Conservation (phyloP, 1,140 invertebrate genomes). For the Drosophila auraria region DNA sequence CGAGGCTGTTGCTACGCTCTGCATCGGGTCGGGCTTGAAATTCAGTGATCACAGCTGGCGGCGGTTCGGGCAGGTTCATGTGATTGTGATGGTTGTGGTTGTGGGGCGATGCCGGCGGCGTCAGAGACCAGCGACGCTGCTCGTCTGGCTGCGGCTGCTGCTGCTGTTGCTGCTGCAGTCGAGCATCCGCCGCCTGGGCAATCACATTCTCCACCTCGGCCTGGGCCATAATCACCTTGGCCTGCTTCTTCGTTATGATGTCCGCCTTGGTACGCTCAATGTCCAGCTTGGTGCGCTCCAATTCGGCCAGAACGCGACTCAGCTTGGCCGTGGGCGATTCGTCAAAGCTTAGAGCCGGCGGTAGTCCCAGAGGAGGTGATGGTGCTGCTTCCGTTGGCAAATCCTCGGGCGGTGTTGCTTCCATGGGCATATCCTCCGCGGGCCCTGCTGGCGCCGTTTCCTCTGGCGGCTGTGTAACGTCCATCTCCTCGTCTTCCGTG, state of each 20-base stretch:
- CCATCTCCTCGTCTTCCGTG: slow-evolving; percentile 66
- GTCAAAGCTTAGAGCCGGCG: slow-evolving; percentile 11
- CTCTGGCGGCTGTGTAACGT: slow-evolving; percentile 17
- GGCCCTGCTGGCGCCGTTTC: slow-evolving; percentile 8
- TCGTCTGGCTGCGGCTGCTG: slow-evolving; percentile 24
- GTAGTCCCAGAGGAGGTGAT: background rate
- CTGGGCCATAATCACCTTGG: slow-evolving; percentile 13
- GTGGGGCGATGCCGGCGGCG: slow-evolving; percentile 74
- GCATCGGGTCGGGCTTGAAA: slow-evolving; percentile 24
- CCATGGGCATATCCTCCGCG: background rate
- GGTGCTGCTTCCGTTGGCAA: background rate
- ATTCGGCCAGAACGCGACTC: slow-evolving; percentile 62
- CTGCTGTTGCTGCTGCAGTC: slow-evolving; percentile 3
- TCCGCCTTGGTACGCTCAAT: slow-evolving; percentile 72
- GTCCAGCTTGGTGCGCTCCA: slow-evolving; percentile 76
- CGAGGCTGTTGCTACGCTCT: slow-evolving; percentile 61
- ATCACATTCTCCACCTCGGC: slow-evolving; percentile 13
- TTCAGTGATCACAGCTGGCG: slow-evolving; percentile 23
- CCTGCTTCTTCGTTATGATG: slow-evolving; percentile 54
- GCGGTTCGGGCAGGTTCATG: slow-evolving; percentile 23
- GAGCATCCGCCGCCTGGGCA: slow-evolving; percentile 14
- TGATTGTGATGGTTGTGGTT: slow-evolving; percentile 44
- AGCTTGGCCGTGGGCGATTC: slow-evolving; percentile 54
- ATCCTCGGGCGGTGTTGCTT: slow-evolving; percentile 1
- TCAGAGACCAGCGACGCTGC: slow-evolving; percentile 73